Evolutionary conservation across 2,888 invertebrate genomes (phyloP), one percentile per base, ranked within the genome.

Genomic region (Xanthorhoe designata): DNA sequence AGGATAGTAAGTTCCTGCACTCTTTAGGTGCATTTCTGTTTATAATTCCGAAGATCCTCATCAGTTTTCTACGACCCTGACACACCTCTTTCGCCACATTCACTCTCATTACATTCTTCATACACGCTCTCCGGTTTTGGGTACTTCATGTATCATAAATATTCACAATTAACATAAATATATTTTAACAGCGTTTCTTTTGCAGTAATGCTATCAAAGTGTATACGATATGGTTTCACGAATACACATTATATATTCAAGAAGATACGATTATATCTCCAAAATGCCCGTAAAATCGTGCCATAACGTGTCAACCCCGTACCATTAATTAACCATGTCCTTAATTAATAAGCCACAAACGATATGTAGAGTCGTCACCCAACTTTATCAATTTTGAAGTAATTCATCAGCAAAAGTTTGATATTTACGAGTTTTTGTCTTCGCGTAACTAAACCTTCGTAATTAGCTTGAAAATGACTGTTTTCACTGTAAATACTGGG

Each of bases 301-400:
- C 57, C 35, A 38, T 50, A 38, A 38, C 19, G 9, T 51, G 38
- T 45, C 42, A 19, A 59, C 45, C n/a, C 19, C 32, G 8, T 58
- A 29, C 50, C 32, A 75, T 71, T 75, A 76, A 76, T 77, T 74
- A 72, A 76, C 70, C 62, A 65, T 58, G 56, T 61, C 70, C 75
- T 63, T 73, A 70, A 76, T 68, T 73, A 61, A 50, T 61, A 51
- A 62, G 19, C 62, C 62, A 29, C 66, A 62, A 68, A 64, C 55
- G 55, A 63, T 55, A 70, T 57, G 47, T 59, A 56, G 29, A 60
- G 50, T 52, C 59, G 66, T 59, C 63, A 49, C 61, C 64, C 18
- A 79, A 79, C 72, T 81, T 79, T 75, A 69, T 70, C 70, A 76
- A 77, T 79, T 77, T 69, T 66, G 64, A 68, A 70, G 53, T 69